Evolutionary conservation across 1,140 invertebrate genomes (phyloP), one percentile per base, ranked within the genome.

Genomic region (Capitella teleta): DNA sequence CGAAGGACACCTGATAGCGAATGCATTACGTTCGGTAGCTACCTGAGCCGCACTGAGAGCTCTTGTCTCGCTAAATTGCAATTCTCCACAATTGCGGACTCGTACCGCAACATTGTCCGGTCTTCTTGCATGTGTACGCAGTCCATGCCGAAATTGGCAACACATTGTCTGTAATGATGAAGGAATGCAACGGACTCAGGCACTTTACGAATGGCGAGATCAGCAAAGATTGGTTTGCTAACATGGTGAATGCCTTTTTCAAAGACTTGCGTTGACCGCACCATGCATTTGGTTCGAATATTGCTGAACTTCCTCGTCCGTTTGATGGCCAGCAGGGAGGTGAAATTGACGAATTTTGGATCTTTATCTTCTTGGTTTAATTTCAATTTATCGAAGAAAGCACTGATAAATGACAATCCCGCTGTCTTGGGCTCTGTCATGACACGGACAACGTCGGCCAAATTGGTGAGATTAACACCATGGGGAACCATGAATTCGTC

Each of bases 151-250:
- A 43, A 61, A 6, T 50, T 44, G 23, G 36, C 48, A 8, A 58
- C 47, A 54, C 68, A 68, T 12, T 51, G 30, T 30, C 90, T 68
- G 64, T 95, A 95, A 64, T 96, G 91, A 61, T 96, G 90, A 19
- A 97, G 73, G 47, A 92, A 84, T 1, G 84, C 90, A 1, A 83
- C 78, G 44, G 86, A 82, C 1, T 83, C 76, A n/a, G 55, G 49
- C 6, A 70, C 57, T 12, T 52, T 32, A 2, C 53, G 14, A 8
- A 56, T 53, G 23, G 44, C 41, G 4, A 52, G 48, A 14, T 46
- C 49, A 16, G 60, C 57, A 18, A 50, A 24, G 6, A 68, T 23
- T 5, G 57, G 48, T 44, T 59, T 59, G 42, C 66, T 69, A 38
- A 68, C 53, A 52, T 71, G 68, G 47, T 72, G 70, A n/a, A 72